A percentile compares a stretch with the other conserved stretches of the same genome.
Conservation (phyloP, 1,140 invertebrate species). For the Achroia grisella region DNA sequence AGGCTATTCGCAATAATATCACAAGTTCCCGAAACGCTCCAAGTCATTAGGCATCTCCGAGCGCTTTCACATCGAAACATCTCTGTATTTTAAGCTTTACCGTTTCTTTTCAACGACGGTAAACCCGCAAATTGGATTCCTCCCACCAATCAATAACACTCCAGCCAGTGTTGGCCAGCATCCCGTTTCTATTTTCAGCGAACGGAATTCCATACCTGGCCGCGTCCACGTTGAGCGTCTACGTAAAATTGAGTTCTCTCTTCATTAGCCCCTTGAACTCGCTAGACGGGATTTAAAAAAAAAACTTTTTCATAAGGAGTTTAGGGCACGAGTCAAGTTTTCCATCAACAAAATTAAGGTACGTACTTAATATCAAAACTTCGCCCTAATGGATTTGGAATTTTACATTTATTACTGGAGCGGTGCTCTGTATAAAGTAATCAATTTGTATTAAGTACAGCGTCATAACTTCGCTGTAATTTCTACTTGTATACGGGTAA, state of each 20-base stretch:
- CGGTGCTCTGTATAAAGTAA: slow-evolving; percentile 21
- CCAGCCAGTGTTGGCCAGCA: not conserved
- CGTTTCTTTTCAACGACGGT: slow-evolving; percentile 5
- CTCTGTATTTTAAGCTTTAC: slow-evolving; percentile 6
- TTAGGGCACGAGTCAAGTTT: slow-evolving; percentile 49
- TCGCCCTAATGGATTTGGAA: slow-evolving; percentile 60
- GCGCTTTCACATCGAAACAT: not conserved
- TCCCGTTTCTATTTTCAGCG: slow-evolving; percentile 7
- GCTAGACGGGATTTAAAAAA: slow-evolving; percentile 35
- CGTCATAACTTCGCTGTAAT: slow-evolving; percentile 11
- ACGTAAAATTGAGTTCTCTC: slow-evolving; percentile 32
- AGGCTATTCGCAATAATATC: too few species aligned
- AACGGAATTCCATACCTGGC: slow-evolving; percentile 23
- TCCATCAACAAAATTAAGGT: slow-evolving; percentile 67
- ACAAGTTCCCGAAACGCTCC: not conserved
- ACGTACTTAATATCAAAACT: slow-evolving; percentile 61
- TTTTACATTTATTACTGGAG: slow-evolving; percentile 56
- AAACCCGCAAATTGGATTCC: slow-evolving; percentile 28
- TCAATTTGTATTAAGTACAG: slow-evolving; percentile 48
- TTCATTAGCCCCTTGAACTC: slow-evolving; percentile 44
- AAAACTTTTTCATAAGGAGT: slow-evolving; percentile 53
- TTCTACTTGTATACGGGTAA: slow-evolving; percentile 5
- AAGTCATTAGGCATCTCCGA: not conserved
- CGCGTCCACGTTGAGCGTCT: slow-evolving; percentile 7
- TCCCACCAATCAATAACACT: slow-evolving; percentile 27